phyloP scores from a whole-genome alignment of 2,888 invertebrate genomes.

The Chrysolina oricalcia region DNA sequence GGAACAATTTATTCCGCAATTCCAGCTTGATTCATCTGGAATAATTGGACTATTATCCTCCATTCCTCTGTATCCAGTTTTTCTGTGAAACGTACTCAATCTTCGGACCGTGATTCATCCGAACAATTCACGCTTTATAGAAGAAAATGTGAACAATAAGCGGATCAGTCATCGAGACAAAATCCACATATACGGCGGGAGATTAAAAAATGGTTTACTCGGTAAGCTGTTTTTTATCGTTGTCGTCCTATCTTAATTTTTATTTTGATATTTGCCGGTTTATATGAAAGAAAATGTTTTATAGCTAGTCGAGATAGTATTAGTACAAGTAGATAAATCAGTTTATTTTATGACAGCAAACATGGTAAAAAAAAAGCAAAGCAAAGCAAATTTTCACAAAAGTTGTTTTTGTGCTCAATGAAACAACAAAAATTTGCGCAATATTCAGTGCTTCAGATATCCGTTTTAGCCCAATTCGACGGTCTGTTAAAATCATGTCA shows the following conservation, averaged over 20 bases:
- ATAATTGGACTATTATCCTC: constrained; percentile 8
- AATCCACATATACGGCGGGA: not conserved
- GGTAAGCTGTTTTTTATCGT: not conserved
- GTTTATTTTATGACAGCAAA: too few relatives aligned
- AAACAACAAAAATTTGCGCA: too few relatives aligned
- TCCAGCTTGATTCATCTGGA: not conserved
- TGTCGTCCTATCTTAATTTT: not conserved
- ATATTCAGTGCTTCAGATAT: too few relatives aligned
- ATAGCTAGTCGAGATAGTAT: too few relatives aligned
- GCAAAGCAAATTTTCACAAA: too few relatives aligned
- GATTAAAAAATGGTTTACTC: not conserved
- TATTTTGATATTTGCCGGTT: not conserved
- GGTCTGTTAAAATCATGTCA: too few relatives aligned
- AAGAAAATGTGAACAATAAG: not conserved
- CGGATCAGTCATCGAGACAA: not conserved
- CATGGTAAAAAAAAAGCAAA: too few relatives aligned
- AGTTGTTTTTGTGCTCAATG: too few relatives aligned
- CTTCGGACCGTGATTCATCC: constrained; percentile 4
- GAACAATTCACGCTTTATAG: not conserved
- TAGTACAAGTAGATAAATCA: too few relatives aligned
- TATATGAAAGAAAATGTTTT: too few relatives aligned
- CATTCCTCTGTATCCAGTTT: constrained; percentile 1
- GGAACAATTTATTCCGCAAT: not conserved
- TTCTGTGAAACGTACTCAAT: constrained; percentile 7
- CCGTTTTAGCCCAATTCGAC: too few relatives aligned